These are phyloP conservation scores for Xylota segnis DNA, from an alignment of 2,888 invertebrate species.

Conservation along the genomic window DNA sequence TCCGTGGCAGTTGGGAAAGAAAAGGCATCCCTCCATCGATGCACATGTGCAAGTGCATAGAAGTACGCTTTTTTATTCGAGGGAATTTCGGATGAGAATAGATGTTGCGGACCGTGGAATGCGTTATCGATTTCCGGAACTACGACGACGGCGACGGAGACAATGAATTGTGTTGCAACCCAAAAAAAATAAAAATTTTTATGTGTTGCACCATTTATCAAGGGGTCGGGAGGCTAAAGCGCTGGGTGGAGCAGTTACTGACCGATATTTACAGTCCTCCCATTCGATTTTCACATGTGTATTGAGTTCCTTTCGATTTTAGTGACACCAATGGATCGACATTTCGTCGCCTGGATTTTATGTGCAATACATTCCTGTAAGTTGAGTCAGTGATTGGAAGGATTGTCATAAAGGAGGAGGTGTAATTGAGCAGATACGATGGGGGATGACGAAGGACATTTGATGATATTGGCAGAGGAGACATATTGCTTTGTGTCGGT, in stretches of 20 bases:
- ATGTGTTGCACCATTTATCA: conserved; percentile 72
- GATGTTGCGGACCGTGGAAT: conserved; percentile 71
- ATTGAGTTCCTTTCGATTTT: conserved; percentile 64
- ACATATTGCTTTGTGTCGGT: conserved; percentile 33
- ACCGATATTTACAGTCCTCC: conserved; percentile 71
- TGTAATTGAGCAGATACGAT: conserved; percentile 51
- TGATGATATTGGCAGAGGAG: not conserved
- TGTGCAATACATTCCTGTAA: conserved; percentile 10
- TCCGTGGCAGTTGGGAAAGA: conserved; percentile 41
- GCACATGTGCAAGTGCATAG: conserved; percentile 54
- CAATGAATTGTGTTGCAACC: conserved; percentile 59
- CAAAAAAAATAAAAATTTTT: conserved; percentile 46
- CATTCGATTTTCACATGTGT: conserved; percentile 62
- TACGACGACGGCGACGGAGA: conserved; percentile 23
- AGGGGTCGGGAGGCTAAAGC: conserved; percentile 43
- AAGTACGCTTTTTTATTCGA: conserved; percentile 55
- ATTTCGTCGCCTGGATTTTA: conserved; percentile 72
- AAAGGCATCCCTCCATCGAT: conserved; percentile 28
- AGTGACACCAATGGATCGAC: conserved; percentile 69
- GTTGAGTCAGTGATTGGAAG: conserved; percentile 35
- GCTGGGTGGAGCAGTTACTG: conserved; percentile 55
- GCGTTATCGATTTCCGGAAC: conserved; percentile 72
- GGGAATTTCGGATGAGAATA: conserved; percentile 70
- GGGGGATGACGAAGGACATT: conserved; percentile 15
- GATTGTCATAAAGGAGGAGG: conserved; percentile 46